Evolutionary conservation across 2,888 invertebrate genomes (phyloP), one percentile per base, ranked within the genome.

Genomic region (Drosophila histrio): DNA sequence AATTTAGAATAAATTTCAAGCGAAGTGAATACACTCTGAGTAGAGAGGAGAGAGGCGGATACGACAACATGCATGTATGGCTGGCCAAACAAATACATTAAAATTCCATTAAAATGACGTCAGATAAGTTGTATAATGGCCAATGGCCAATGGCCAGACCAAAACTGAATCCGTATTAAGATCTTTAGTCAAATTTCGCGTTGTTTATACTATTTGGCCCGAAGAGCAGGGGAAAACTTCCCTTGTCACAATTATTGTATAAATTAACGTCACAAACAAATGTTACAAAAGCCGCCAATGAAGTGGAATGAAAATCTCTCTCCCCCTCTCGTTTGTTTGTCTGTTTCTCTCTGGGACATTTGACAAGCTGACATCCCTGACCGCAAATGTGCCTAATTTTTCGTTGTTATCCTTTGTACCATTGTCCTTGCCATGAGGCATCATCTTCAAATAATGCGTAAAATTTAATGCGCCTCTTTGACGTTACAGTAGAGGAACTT

Each of bases 201-300:
- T 22, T 41, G 36, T 50, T 64, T 60, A 22, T 36, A 28, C 47
- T 43, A 43, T 39, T 56, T 36, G 38, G 5, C 15, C 43, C 26
- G 9, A 44, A 15, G 11, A 17, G 17, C 11, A n/a, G 3, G 30
- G 19, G 17, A 17, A n/a, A 6, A 17, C 30, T 65, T 64, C 61
- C 54, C 62, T 74, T 86, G 78, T 74, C 89, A 79, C 90, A 89
- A 90, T 90, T 89, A 90, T 90, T 90, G 90, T 90, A 90, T 90
- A 90, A 90, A 90, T 90, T 90, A 91, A 91, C 90, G 91, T 92
- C 91, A 91, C 87, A 89, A 91, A 91, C 92, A 92, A 92, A 91
- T 92, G 92, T 91, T 92, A 90, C 92, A 89, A 92, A 92, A 90
- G 91, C 88, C 90, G 88, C 90, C 92, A 92, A 92, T 92, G 92